Percentiles rank a stretch among this genome's conserved stretches.
phyloP scores from a whole-genome alignment of 2,797 vertebrate species.

The Hydrophis major region DNA sequence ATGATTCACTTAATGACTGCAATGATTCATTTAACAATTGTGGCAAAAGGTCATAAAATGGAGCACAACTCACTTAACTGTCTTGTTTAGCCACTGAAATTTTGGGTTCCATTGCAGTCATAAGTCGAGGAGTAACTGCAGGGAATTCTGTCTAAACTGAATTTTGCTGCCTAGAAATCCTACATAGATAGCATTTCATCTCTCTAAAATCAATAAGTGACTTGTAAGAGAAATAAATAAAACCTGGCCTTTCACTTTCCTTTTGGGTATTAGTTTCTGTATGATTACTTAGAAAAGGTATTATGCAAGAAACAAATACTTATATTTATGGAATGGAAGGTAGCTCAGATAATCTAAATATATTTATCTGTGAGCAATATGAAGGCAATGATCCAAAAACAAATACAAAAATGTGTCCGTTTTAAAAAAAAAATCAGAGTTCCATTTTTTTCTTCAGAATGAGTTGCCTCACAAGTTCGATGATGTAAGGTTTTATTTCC shows the following conservation, averaged over 20 bases:
- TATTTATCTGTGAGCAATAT: slow-evolving; percentile 44
- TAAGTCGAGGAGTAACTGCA: not conserved
- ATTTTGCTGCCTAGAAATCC: slow-evolving; percentile 7
- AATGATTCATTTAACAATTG: not conserved
- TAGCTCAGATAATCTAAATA: not conserved
- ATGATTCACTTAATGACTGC: not conserved
- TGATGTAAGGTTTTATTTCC: slow-evolving; percentile 83
- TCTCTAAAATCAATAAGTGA: not conserved
- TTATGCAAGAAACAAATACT: not conserved
- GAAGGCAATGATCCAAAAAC: slow-evolving; percentile 24
- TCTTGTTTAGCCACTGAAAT: not conserved
- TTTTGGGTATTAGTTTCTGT: not conserved
- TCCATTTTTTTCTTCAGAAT: slow-evolving; percentile 92
- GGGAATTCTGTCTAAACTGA: slow-evolving; percentile 29
- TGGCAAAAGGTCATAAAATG: not conserved
- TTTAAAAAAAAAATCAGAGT: slow-evolving; percentile 74
- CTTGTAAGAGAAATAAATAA: not conserved
- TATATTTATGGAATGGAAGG: not conserved
- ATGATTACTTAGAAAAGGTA: not conserved
- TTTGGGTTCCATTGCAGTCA: not conserved
- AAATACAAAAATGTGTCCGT: not conserved
- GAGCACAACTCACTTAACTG: not conserved
- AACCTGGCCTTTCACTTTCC: not conserved
- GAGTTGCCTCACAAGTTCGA: slow-evolving; percentile 87
- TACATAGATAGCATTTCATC: not conserved